phyloP scores from a whole-genome alignment of 2,888 invertebrate genomes.

The Drosophila flavopinicola region DNA sequence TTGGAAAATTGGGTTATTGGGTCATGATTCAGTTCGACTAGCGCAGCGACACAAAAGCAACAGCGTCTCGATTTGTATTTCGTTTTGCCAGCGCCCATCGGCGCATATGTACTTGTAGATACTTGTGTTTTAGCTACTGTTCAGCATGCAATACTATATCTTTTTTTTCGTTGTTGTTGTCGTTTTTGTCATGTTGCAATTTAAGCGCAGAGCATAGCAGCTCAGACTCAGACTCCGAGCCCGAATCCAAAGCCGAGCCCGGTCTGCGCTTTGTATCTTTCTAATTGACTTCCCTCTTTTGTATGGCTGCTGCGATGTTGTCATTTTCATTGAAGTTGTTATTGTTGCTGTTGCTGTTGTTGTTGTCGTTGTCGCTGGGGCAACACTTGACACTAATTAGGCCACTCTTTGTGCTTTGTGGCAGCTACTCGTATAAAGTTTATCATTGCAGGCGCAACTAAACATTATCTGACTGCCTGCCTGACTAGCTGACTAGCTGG shows the following conservation, averaged over 20 bases:
- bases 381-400: constrained; percentile 81
- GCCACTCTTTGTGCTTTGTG: constrained; percentile 76
- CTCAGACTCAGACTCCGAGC: constrained; percentile 43
- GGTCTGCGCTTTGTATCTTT: constrained; percentile 66
- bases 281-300: constrained; percentile 81
- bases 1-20: constrained; percentile 81
- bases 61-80: constrained; percentile 78
- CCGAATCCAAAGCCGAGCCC: constrained; percentile 11
- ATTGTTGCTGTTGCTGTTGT: constrained; percentile 26
- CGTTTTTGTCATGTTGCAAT: constrained; percentile 58
- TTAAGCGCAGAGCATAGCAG: constrained; percentile 38
- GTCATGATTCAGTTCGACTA: constrained; percentile 82
- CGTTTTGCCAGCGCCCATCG: constrained; percentile 58
- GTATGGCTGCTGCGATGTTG: constrained; percentile 61
- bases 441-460: constrained; percentile 54
- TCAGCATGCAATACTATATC: constrained; percentile 48
- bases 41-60: constrained; percentile 64
- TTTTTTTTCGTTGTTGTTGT: background rate
- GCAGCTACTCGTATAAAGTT: constrained; percentile 60
- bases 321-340: constrained; percentile 57
- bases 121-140: constrained; percentile 73
- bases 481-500: constrained; percentile 6
- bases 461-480: constrained; percentile 56
- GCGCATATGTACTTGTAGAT: constrained; percentile 55
- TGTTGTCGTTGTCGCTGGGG: constrained; percentile 58